These are phyloP conservation scores for Cheilosia scutellata DNA, from an alignment of 2,888 invertebrate genomes.

Conservation along the genomic window DNA sequence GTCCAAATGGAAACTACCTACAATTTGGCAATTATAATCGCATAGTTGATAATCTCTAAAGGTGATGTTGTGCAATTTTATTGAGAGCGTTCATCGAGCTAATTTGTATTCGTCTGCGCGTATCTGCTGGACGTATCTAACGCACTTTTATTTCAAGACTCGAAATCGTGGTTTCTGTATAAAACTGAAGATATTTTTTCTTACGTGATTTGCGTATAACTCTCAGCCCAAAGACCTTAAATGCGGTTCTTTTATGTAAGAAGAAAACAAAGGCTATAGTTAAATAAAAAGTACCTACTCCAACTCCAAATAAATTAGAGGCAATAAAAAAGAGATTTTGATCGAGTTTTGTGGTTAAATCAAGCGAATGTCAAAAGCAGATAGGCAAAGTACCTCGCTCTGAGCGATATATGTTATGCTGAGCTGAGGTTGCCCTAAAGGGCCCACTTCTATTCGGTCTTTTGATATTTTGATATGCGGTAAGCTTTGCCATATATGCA, in stretches of 20 bases:
- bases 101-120: constrained; percentile 4
- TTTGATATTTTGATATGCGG: not conserved
- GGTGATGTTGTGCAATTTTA: constrained; percentile 40
- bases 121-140: constrained; percentile 38
- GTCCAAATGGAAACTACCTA: constrained; percentile 17
- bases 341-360: constrained; percentile 41
- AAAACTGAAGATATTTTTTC: constrained; percentile 22
- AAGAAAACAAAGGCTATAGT: constrained; percentile 1
- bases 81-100: constrained; percentile 24
- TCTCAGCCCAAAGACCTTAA: constrained; percentile 7
- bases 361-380: constrained; percentile 26
- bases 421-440: not conserved
- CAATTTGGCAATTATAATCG: constrained; percentile 41
- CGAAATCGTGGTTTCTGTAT: not conserved
- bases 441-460: not conserved
- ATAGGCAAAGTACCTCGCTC: constrained; percentile 18
- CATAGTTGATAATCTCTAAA: constrained; percentile 13
- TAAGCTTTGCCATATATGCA: constrained; percentile 22
- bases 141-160: constrained; percentile 29
- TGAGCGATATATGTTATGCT: not conserved
- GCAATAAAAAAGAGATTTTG: constrained; percentile 23
- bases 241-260: constrained; percentile 69
- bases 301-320: constrained; percentile 19
- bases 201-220: constrained; percentile 59
- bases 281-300: constrained; percentile 14